Percentiles rank a stretch among this genome's conserved stretches.
These are phyloP conservation scores for Yponomeuta evonymella DNA, from an alignment of 2,888 invertebrate genomes.

Conservation along the genomic window DNA sequence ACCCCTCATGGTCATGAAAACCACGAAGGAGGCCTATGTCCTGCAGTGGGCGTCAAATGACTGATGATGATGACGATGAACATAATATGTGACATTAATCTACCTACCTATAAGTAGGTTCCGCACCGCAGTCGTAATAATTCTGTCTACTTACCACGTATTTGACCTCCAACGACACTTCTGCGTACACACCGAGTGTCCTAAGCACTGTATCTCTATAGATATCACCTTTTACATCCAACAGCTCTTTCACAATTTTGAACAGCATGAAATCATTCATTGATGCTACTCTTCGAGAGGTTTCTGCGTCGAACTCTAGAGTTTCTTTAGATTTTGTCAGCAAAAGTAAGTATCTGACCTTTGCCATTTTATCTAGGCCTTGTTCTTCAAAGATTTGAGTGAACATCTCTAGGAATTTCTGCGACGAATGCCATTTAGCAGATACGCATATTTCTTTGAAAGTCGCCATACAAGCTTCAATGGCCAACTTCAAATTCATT, in stretches of 20 bases:
- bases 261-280: conserved; percentile 23
- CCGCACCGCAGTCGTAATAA: too few species aligned
- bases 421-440: not conserved
- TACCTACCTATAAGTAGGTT: too few species aligned
- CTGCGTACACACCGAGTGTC: conserved; percentile 35
- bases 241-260: conserved; percentile 19
- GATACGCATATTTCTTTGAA: conserved; percentile 1
- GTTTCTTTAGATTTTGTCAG: conserved; percentile 22
- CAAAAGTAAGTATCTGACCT: conserved; percentile 23
- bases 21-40: too few species aligned
- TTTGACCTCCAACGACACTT: conserved; percentile 30
- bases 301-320: conserved; percentile 25
- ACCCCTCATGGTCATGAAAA: too few species aligned
- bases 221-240: conserved; percentile 17
- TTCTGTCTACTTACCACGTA: conserved; percentile 32
- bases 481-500: not conserved
- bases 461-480: conserved; percentile 7
- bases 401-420: conserved; percentile 17
- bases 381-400: conserved; percentile 18
- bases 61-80: too few species aligned
- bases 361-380: conserved; percentile 10
- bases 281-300: conserved; percentile 24
- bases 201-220: conserved; percentile 29
- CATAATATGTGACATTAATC: too few species aligned
- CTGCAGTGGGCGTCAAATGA: too few species aligned